phyloP scores from a whole-genome alignment of 1,140 invertebrate genomes.

The Drosophila lini region DNA sequence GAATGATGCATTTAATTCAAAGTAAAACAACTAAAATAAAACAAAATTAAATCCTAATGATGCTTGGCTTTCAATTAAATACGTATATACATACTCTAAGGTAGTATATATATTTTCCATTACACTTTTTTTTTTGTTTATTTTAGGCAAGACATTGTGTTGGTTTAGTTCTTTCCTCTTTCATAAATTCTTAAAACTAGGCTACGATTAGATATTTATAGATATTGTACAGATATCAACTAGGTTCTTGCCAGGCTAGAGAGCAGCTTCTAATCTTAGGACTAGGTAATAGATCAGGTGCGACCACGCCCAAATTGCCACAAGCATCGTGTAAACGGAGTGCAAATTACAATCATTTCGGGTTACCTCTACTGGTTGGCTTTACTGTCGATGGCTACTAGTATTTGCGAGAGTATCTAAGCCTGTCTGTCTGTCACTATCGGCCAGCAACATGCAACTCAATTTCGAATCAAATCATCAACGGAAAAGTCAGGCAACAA shows the following conservation, averaged over 20 bases:
- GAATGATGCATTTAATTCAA: constrained; percentile 11
- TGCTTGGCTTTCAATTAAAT: constrained; percentile 41
- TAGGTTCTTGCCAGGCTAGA: constrained; percentile 26
- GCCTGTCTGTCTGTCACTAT: constrained; percentile 26
- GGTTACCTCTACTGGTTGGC: constrained; percentile 30
- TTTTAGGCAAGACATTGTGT: constrained; percentile 28
- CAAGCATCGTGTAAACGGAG: constrained; percentile 63
- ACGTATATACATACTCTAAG: neutral
- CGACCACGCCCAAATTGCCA: constrained; percentile 53
- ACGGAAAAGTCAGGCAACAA: constrained; percentile 47
- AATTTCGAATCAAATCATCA: constrained; percentile 54
- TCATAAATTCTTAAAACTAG: constrained; percentile 27
- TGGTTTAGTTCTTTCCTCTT: neutral
- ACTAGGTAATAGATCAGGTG: constrained; percentile 57
- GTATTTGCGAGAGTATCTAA: constrained; percentile 38
- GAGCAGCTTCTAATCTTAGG: constrained; percentile 46
- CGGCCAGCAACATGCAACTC: constrained; percentile 70
- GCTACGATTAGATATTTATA: constrained; percentile 32
- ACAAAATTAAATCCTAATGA: constrained; percentile 32
- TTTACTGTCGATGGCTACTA: constrained; percentile 44
- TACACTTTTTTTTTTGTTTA: constrained; percentile 22
- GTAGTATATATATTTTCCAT: constrained; percentile 9
- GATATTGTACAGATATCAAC: constrained; percentile 37
- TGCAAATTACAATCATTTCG: constrained; percentile 74
- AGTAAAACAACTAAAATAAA: constrained; percentile 9